Conservation (phyloP, 2,888 invertebrate species). For the Chrysina gloriosa region DNA sequence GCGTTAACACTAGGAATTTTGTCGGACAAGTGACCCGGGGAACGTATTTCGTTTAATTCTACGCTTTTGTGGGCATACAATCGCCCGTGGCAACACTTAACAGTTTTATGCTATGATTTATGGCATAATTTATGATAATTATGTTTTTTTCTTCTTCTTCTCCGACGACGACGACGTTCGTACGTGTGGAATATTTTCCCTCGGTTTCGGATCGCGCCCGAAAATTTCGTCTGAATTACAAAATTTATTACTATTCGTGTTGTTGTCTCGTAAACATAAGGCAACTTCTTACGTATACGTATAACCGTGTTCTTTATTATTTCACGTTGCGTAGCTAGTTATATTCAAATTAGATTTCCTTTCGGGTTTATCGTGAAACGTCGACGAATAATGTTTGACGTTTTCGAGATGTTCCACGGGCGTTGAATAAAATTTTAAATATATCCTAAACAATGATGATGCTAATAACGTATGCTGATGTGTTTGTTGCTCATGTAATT, state of each 20-base stretch:
- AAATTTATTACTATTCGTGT: constrained; percentile 10
- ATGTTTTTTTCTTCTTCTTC: background rate
- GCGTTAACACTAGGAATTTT: constrained; percentile 21
- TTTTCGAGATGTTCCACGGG: no score
- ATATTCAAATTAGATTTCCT: no score
- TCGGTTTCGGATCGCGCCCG: background rate
- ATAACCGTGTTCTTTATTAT: no score
- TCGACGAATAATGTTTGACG: no score
- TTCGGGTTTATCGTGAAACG: no score
- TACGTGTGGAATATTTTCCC: background rate
- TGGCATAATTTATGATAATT: constrained; percentile 27
- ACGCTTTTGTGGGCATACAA: constrained; percentile 24
- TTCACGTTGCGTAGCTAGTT: no score
- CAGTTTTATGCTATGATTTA: constrained; percentile 32
- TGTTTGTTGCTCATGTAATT: no score
- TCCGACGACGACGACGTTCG: background rate
- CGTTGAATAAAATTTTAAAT: no score
- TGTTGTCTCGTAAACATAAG: no score
- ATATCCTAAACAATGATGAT: no score
- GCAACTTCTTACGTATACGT: no score
- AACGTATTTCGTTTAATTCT: constrained; percentile 29
- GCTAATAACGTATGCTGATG: no score
- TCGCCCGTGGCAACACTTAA: constrained; percentile 27
- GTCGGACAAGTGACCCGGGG: constrained; percentile 9
- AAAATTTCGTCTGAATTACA: background rate